Base-by-base conservation (phyloP, 2,888 invertebrate species). In the Drosophila bunnanda region DNA sequence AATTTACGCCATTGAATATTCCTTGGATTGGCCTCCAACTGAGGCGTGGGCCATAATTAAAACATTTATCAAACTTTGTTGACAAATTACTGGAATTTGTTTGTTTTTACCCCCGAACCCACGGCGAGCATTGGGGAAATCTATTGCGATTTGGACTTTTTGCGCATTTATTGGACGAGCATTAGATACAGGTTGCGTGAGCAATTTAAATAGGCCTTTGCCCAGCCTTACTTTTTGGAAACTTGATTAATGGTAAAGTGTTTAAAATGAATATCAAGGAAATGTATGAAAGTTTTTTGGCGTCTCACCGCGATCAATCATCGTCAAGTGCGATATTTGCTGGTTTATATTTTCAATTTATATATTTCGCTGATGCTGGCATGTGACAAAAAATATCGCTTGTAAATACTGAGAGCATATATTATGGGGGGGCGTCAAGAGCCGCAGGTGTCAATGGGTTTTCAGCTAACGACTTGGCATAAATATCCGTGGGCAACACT, bases 31-130 rank as follows among this genome's bases (percentile, higher is more conserved):
- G 44, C 13, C 13, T 1, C 38, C 66, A 22, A 34, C 44, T 32
- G 44, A 28, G 60, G 62, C 55, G 62, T 44, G 57, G 57, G 50
- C 55, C 50, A 64, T 72, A 66, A 75, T 66, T 67, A 75, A 61
- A 68, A 59, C 78, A 78, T 76, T 78, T 68, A 66, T 78, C 73
- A 73, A 73, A 56, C 50, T 65, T 48, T 60, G 67, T 60, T 73
- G 78, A 78, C 68, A 80, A 80, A 75, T 64, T 55, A 39, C 25
- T 61, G 32, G 50, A 60, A 48, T 59, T 76, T 75, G 76, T 62
- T 57, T 69, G 46, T 38, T 43, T 38, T 41, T 22, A 52, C 32
- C 20, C 43, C 15, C 22, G 10, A n/a, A n/a, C n/a, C n/a, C n/a
- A n/a, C n/a, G n/a, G n/a, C n/a, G n/a, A 13, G 22, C 13, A 25